Evolutionary conservation across 2,888 invertebrate genomes (phyloP), one percentile per base, ranked within the genome.

Genomic region (Gymnocheta viridis): DNA sequence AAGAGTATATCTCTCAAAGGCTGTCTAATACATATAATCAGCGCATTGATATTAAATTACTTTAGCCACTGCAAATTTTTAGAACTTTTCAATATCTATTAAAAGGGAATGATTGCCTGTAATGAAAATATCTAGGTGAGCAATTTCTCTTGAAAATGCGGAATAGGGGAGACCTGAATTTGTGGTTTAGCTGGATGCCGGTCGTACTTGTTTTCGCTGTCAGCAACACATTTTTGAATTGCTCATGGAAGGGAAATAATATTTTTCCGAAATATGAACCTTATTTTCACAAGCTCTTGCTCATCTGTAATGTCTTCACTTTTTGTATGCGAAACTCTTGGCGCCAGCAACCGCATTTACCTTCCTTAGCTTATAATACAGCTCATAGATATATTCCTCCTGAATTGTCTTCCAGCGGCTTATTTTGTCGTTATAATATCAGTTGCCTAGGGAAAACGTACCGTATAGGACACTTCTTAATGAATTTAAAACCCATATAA

Each of bases 191-290:
- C n/a, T n/a, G n/a, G n/a, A n/a, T n/a, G n/a, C n/a, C n/a, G n/a
- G n/a, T n/a, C n/a, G n/a, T n/a, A n/a, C n/a, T n/a, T n/a, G n/a
- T n/a, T 27, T 29, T 29, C 29, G 4, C 29, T 29, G 29, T 6
- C 47, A 29, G 49, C 14, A 35, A 41, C 2, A 12, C 51, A 64
- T 29, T 54, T 17, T n/a, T 64, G 64, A 27, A 64, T 32, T 38
- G 22, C 17, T 62, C 54, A 54, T 74, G 3, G 38, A 64, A 3
- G 67, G 67, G 24, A 70, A 70, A 70, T 70, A 56, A 56, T 70
- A 70, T 70, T n/a, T 70, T 9, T 70, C 54, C 22, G 49, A n/a
- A 24, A 73, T 60, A 12, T 72, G 60, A 19, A n/a, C n/a, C n/a
- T n/a, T n/a, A n/a, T n/a, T n/a, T n/a, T n/a, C n/a, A n/a, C n/a